Evolutionary conservation across 2,113 vertebrate species (phyloP), one percentile per base, ranked within the genome.

Genomic region (Arothron firmamentum): DNA sequence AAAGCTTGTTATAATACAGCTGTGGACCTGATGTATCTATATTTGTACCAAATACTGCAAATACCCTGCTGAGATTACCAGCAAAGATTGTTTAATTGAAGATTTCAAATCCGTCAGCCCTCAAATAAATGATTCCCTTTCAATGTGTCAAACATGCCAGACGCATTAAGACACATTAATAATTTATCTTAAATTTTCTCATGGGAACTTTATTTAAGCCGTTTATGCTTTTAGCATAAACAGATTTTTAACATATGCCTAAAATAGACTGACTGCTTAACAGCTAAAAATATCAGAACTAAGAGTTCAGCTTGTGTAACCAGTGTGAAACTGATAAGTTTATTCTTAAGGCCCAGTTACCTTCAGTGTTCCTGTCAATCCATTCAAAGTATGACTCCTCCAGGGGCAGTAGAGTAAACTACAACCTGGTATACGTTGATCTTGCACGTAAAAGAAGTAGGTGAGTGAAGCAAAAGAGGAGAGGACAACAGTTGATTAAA

Each of bases 351-450:
- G 17, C 47, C 47, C 47, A 17, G 9, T 38, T 38, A 38, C 34
- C 34, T 38, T 12, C 3, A 38, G 34, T 31, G 34, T 38, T 38
- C 9, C 34, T 38, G 34, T 38, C 34, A 12, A 38, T 2, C 34
- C 11, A 2, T 12, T 38, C 11, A 38, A 12, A 38, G 9, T 2
- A 2, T 31, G 34, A 97, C 67, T 94, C 89, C 57, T 92, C 62
- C 21, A 98, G 91, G 0, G 93, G 78, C 96, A 98, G 81, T 95
- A 91, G 58, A 86, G 84, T 38, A 85, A 84, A 57, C 90, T 91
- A 52, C 96, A 98, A 46, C 95, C 94, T 57, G 82, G 89, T 1
- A 94, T 87, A 54, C 92, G 87, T 72, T 92, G 91, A 61, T 94
- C 95, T 95, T 97, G 72, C 3, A 65, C 4, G 59, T 6, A 76